Conservation (phyloP, 2,113 vertebrate genomes). For the Chamaetylas fuelleborni region DNA sequence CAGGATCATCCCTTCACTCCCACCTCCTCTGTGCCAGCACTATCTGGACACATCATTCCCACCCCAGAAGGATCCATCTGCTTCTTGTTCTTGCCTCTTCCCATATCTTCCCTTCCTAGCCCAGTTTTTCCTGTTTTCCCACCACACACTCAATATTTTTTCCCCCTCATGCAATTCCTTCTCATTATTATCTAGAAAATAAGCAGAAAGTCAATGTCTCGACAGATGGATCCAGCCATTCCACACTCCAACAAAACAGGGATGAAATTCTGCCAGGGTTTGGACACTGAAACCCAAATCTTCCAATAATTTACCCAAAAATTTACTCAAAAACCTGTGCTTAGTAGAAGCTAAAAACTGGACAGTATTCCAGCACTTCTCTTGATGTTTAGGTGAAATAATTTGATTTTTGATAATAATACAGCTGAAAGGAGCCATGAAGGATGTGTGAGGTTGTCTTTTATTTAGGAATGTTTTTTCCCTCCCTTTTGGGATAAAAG, state of each 20-base stretch:
- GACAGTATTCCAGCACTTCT: not conserved
- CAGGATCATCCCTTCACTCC: not conserved
- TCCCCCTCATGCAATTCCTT: not conserved
- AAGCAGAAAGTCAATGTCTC: not conserved
- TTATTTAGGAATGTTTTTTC: not conserved
- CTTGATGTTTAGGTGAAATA: not conserved
- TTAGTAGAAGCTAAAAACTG: not conserved
- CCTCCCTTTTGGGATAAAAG: not conserved
- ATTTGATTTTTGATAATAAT: not conserved
- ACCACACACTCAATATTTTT: not conserved
- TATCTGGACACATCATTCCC: not conserved
- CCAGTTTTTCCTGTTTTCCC: not conserved
- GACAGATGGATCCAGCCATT: not conserved
- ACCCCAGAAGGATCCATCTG: not conserved
- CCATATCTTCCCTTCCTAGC: not conserved
- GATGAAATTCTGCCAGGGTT: not conserved
- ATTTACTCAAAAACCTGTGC: not conserved
- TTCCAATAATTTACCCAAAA: not conserved
- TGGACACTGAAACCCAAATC: not conserved
- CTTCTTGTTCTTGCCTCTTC: not conserved
- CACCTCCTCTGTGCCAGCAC: not conserved
- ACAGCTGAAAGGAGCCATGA: not conserved
- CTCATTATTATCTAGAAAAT: not conserved
- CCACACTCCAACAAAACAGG: not conserved
- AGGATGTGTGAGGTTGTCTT: not conserved